phyloP scores from a whole-genome alignment of 2,888 invertebrate species.

The Drosophila neonasuta region DNA sequence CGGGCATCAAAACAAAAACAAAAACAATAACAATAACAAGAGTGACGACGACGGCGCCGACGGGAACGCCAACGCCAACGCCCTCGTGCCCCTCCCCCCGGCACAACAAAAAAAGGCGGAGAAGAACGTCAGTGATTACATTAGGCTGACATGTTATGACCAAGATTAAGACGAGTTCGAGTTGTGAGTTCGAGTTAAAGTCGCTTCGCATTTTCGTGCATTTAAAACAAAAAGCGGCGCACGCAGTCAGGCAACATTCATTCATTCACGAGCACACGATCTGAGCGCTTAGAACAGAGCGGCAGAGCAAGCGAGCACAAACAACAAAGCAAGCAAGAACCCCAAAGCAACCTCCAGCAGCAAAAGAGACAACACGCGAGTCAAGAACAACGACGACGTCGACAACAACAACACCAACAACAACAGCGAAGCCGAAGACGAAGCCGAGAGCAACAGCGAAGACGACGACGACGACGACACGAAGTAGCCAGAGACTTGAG shows the following conservation, averaged over 20 bases:
- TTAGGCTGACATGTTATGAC: conserved; percentile 52
- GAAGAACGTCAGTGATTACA: conserved; percentile 35
- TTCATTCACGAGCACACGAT: conserved; percentile 78
- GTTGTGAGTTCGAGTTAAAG: conserved; percentile 11
- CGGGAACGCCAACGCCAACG: conserved; percentile 33
- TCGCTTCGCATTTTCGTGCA: conserved; percentile 28
- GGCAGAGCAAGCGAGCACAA: conserved; percentile 38
- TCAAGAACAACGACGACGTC: conserved; percentile 26
- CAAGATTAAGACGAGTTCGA: conserved; percentile 51
- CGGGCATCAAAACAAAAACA: conserved; percentile 5
- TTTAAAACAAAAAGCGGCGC: conserved; percentile 73
- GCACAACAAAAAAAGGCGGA: conserved; percentile 1
- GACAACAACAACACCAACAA: conserved; percentile 3
- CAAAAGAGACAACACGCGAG: conserved; percentile 33
- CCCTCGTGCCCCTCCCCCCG: conserved; percentile 40
- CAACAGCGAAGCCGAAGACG: conserved; percentile 20
- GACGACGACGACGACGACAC: conserved; percentile 30
- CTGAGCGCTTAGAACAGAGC: conserved; percentile 78
- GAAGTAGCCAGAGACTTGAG: conserved; percentile 54
- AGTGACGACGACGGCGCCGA: conserved; percentile 34
- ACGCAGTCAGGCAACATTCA: conserved; percentile 65
- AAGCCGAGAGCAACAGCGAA: conserved; percentile 10
- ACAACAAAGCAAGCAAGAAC: conserved; percentile 13
- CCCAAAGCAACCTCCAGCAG: conserved; percentile 17
- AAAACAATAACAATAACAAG: conserved; percentile 4